Base-by-base conservation (phyloP, 2,797 vertebrate species). In the Hydrocynus forskahlii region DNA sequence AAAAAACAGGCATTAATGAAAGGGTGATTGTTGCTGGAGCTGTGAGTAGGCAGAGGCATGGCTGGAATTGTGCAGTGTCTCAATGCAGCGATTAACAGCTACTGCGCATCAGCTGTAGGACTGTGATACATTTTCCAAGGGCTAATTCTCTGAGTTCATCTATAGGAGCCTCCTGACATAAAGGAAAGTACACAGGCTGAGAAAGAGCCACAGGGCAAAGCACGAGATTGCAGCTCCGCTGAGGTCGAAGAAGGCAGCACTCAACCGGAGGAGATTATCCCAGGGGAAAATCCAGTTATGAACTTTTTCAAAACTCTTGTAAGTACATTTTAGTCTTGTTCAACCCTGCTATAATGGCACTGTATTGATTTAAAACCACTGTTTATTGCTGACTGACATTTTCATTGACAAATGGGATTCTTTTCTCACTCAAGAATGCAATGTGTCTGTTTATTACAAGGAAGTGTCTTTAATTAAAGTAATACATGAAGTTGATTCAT, bases 221-320 rank as follows among this genome's bases (percentile, higher is more conserved):
- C 85, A 82, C 48, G 19, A 79, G 82, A 87, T 40, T 84, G 71
- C 45, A 29, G 75, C 62, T 86, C 84, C 64, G 87, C 40, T 13
- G 85, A 83, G 59, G 17, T 62, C 23, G 81, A 87, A 38, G 10
- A 87, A 85, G 86, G 88, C 78, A 77, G 79, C 79, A 23, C 68
- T 64, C 68, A 85, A 43, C 76, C 81, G 83, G 92, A 91, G 78
- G 89, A 91, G 71, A 74, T 80, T 7, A 60, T 83, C 69, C 73
- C 74, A 45, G 96, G 96, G 77, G 89, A 93, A 67, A 93, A 92
- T 82, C 80, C 96, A 94, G 91, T 98, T 95, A 99, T 99, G 98
- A 99, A 97, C 92, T 99, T 99, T 96, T 97, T 99, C 91, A 99
- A 95, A 95, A 96, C 96, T 0, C 89, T 99, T 90, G 98, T 99